Percentiles rank a stretch among this genome's conserved stretches.
phyloP scores from a whole-genome alignment of 2,113 vertebrate species.

The Tautogolabrus adspersus region DNA sequence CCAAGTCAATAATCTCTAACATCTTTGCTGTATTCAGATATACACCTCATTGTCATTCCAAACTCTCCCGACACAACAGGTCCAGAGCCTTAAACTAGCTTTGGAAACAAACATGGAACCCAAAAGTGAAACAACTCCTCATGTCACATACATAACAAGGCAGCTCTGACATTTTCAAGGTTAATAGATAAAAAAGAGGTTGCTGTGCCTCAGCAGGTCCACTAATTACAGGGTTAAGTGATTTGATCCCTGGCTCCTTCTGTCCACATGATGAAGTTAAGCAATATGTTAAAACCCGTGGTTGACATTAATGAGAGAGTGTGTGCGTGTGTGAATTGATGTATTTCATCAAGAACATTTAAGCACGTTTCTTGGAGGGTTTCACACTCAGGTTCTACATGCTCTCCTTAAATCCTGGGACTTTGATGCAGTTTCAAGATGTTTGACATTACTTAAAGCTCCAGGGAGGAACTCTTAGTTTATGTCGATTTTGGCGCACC shows the following conservation, averaged over 20 bases:
- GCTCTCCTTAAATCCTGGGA: neutral
- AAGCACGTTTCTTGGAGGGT: neutral
- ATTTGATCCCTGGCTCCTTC: neutral
- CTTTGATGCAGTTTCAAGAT: neutral
- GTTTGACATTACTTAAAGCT: too few species aligned
- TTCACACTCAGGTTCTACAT: neutral
- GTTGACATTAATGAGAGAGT: neutral
- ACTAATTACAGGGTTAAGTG: neutral
- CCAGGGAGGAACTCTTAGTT: too few species aligned
- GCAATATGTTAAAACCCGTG: neutral
- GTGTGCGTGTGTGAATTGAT: neutral
- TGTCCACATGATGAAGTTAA: neutral
- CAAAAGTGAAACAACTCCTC: neutral
- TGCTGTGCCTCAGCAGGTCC: neutral
- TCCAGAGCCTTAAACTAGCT: neutral
- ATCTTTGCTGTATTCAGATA: slow-evolving; percentile 15
- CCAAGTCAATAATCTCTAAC: slow-evolving; percentile 27
- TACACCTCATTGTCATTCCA: slow-evolving; percentile 6
- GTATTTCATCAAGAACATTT: neutral
- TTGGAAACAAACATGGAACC: neutral
- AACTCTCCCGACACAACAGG: neutral
- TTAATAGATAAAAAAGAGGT: neutral
- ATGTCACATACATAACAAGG: neutral
- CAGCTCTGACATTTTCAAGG: neutral
- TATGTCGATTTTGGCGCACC: too few species aligned